phyloP scores from a whole-genome alignment of 2,888 invertebrate genomes.

The Diabrotica balteata region DNA sequence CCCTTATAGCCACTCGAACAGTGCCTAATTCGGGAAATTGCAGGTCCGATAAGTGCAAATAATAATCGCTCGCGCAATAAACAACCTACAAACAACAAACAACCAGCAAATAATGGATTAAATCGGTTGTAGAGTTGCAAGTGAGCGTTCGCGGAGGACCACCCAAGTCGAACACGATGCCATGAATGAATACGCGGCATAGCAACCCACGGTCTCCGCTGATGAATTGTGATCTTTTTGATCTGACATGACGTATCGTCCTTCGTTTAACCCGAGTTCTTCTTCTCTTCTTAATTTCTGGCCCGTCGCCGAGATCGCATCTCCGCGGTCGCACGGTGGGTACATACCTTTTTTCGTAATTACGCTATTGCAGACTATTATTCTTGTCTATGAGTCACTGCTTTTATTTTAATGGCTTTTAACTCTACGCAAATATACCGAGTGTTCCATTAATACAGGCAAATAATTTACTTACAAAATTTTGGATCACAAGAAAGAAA shows the following conservation, averaged over 20 bases:
- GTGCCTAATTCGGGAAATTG: constrained; percentile 11
- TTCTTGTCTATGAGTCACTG: constrained; percentile 5
- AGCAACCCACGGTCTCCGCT: constrained; percentile 52
- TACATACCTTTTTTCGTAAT: constrained; percentile 10
- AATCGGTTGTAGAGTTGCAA: constrained; percentile 42
- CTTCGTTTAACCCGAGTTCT: constrained; percentile 41
- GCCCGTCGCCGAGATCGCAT: constrained; percentile 17
- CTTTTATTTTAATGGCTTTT: constrained; percentile 7
- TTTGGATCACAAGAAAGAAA: too few species aligned
- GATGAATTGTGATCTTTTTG: constrained; percentile 56
- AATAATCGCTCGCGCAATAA: constrained; percentile 38
- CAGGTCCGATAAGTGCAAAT: constrained; percentile 32
- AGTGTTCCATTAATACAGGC: too few species aligned
- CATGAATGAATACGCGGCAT: constrained; percentile 55
- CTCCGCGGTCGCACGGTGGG: constrained; percentile 14
- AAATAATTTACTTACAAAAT: too few species aligned
- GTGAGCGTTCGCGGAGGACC: constrained; percentile 33
- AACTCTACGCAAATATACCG: background rate
- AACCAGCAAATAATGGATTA: constrained; percentile 44
- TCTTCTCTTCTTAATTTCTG: constrained; percentile 28
- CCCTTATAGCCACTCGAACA: constrained; percentile 18
- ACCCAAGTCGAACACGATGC: constrained; percentile 40
- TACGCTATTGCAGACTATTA: constrained; percentile 1
- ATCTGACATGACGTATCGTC: constrained; percentile 55
- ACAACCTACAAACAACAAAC: constrained; percentile 37